Conservation (phyloP, 2,888 invertebrate genomes). For the Spilosoma lubricipeda region DNA sequence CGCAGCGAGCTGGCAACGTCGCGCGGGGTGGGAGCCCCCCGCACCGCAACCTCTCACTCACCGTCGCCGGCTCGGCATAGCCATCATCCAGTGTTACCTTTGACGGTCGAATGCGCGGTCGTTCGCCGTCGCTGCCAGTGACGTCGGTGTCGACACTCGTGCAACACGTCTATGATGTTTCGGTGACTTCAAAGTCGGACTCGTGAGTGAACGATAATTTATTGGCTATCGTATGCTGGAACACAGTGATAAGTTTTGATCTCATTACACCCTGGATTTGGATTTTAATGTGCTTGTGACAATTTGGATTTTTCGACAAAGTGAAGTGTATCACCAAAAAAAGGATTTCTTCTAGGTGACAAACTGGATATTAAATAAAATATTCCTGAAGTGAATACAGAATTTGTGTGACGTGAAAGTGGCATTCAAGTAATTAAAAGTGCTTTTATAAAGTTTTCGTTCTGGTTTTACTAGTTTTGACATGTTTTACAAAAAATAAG, state of each 20-base stretch:
- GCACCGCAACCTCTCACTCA: conserved; percentile 87
- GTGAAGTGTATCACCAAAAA: conserved; percentile 78
- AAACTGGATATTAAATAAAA: conserved; percentile 73
- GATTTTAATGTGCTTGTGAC: conserved; percentile 79
- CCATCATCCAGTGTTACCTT: conserved; percentile 88
- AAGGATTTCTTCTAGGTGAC: conserved; percentile 78
- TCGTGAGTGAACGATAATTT: conserved; percentile 82
- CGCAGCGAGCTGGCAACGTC: conserved; percentile 85
- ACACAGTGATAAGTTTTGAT: conserved; percentile 88
- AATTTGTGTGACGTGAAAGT: conserved; percentile 70
- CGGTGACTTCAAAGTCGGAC: conserved; percentile 83
- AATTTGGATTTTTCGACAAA: conserved; percentile 73
- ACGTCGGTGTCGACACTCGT: conserved; percentile 85
- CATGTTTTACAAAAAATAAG: conserved; percentile 46
- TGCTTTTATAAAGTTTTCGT: conserved; percentile 55
- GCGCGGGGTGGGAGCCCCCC: conserved; percentile 85
- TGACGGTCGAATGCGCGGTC: conserved; percentile 85
- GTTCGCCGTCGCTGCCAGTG: conserved; percentile 83
- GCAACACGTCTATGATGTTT: conserved; percentile 85
- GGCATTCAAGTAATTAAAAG: conserved; percentile 69
- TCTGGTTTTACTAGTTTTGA: conserved; percentile 57
- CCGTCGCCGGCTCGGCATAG: conserved; percentile 84
- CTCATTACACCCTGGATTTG: conserved; percentile 77
- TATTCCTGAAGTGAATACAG: conserved; percentile 63
- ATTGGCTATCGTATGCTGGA: conserved; percentile 88